Percentiles rank a stretch among this genome's conserved stretches.
Conservation (phyloP, 2,888 invertebrate genomes). For the Leptinotarsa juncta region DNA sequence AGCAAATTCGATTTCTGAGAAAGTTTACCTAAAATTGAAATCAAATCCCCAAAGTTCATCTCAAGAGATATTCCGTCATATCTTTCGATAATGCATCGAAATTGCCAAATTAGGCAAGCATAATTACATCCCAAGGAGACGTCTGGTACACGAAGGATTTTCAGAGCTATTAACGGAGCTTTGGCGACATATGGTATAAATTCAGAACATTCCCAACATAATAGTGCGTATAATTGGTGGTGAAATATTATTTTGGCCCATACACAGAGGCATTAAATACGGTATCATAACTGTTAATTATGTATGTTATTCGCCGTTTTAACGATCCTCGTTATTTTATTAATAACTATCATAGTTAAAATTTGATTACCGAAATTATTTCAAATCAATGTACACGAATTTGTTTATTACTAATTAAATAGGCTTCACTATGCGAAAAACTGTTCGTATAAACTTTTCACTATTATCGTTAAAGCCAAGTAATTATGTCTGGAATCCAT, state of each 20-base stretch:
- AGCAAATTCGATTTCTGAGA: neutral
- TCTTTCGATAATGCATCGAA: constrained; percentile 22
- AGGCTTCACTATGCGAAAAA: too few species aligned
- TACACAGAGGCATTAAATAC: constrained; percentile 13
- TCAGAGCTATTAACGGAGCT: constrained; percentile 25
- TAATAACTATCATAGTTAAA: neutral
- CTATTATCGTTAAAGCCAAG: too few species aligned
- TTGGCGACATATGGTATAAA: constrained; percentile 26
- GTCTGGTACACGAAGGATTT: constrained; percentile 18
- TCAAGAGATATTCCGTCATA: constrained; percentile 3
- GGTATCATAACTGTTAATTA: constrained; percentile 6
- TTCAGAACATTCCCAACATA: constrained; percentile 21
- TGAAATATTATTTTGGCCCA: constrained; percentile 12
- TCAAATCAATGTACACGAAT: neutral
- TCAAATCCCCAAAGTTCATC: neutral
- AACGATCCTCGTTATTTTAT: neutral
- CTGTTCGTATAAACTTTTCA: too few species aligned
- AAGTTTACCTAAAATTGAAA: neutral
- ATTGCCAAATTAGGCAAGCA: constrained; percentile 21
- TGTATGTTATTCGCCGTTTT: neutral
- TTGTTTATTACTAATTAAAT: too few species aligned
- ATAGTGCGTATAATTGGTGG: constrained; percentile 12
- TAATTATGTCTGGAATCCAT: too few species aligned
- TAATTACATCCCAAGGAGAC: constrained; percentile 25
- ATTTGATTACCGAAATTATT: neutral